These are phyloP conservation scores for Cryptops parisi DNA, from an alignment of 2,888 invertebrate species.

Conservation along the genomic window DNA sequence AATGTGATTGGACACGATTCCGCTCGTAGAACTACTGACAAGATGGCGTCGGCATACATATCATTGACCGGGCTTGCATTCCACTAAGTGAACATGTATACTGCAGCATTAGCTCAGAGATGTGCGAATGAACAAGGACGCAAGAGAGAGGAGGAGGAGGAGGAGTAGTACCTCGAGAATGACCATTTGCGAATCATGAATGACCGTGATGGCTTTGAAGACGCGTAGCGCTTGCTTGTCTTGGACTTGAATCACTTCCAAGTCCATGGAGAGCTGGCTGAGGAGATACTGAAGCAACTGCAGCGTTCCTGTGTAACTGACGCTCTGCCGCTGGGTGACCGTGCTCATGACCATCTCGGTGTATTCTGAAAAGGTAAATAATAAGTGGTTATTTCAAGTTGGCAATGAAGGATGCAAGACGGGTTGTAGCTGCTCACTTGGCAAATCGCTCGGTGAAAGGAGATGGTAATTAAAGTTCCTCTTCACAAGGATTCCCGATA, in stretches of 20 bases:
- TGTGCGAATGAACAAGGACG: conserved; percentile 17
- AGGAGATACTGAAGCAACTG: conserved; percentile 33
- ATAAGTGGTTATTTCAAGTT: neutral
- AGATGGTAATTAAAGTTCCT: conserved; percentile 97
- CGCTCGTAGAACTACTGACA: conserved; percentile 74
- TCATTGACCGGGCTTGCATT: conserved; percentile 86
- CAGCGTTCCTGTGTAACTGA: conserved; percentile 66
- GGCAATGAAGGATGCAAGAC: neutral
- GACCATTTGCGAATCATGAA: conserved; percentile 63
- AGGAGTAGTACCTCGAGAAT: conserved; percentile 65
- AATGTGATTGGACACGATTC: conserved; percentile 38
- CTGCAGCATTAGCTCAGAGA: too few species aligned
- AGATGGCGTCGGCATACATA: conserved; percentile 93
- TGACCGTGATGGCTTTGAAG: conserved; percentile 68
- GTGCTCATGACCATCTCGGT: conserved; percentile 90
- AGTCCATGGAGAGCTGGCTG: conserved; percentile 34
- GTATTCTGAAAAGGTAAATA: conserved; percentile 49
- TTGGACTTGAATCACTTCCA: conserved; percentile 48
- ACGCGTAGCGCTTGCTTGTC: conserved; percentile 54
- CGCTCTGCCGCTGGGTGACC: conserved; percentile 79
- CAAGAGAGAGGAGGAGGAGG: neutral
- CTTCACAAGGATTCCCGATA: conserved; percentile 90
- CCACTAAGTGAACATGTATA: too few species aligned
- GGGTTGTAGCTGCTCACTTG: conserved; percentile 48
- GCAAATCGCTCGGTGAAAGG: conserved; percentile 74